Evolutionary conservation across 2,888 invertebrate species (phyloP).

Genomic region (Neria commutata): DNA sequence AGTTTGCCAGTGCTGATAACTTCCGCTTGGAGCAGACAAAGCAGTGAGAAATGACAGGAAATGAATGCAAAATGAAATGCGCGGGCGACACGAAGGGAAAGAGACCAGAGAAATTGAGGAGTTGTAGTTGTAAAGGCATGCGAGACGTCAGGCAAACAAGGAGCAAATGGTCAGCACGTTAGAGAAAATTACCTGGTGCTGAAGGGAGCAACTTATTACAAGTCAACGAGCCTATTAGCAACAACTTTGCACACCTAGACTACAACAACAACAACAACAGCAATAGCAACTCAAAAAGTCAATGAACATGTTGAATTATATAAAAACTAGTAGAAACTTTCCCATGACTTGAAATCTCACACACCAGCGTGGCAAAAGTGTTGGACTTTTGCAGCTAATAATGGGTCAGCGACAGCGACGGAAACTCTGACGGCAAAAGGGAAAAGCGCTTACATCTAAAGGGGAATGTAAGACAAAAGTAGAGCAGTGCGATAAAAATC

Average conservation of each 20-base stretch:
- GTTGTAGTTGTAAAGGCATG: too few relatives aligned
- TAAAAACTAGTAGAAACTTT: too few relatives aligned
- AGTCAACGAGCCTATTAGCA: too few relatives aligned
- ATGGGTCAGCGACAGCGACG: constrained; percentile 32
- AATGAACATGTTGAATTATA: constrained; percentile 7
- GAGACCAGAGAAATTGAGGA: neutral
- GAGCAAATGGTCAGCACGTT: too few relatives aligned
- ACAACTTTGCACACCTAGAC: too few relatives aligned
- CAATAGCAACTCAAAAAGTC: neutral
- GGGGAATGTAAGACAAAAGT: neutral
- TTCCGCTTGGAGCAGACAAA: neutral
- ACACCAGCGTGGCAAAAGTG: too few relatives aligned
- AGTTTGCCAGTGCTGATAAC: neutral
- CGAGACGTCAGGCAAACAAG: too few relatives aligned
- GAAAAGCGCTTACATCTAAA: too few relatives aligned
- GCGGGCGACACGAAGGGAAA: neutral
- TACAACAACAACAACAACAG: constrained; percentile 16
- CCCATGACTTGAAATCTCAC: too few relatives aligned
- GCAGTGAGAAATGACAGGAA: constrained; percentile 6
- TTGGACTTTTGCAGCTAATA: constrained; percentile 34
- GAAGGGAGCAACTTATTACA: too few relatives aligned
- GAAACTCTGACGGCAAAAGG: too few relatives aligned
- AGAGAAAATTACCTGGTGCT: too few relatives aligned
- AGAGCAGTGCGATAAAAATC: constrained; percentile 3
- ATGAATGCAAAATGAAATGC: neutral